phyloP scores from a whole-genome alignment of 1,140 invertebrate genomes.

The Drosophila persimilis region DNA sequence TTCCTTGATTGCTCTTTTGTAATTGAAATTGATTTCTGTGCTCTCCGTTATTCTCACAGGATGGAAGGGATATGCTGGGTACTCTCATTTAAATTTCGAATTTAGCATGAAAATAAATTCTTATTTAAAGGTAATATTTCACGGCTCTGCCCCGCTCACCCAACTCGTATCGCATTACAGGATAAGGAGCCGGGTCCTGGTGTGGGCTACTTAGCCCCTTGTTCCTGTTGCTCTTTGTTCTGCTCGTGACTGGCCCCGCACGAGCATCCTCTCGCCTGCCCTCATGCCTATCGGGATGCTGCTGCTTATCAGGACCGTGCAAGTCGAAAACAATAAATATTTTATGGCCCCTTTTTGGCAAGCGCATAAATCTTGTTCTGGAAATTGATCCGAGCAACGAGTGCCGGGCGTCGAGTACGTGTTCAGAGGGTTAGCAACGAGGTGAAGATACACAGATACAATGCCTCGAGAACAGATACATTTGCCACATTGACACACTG shows the following conservation, averaged over 20 bases:
- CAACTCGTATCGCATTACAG: constrained; percentile 55
- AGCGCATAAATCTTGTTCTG: constrained; percentile 67
- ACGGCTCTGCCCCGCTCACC: constrained; percentile 11
- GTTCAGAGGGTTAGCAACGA: constrained; percentile 22
- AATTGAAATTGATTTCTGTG: constrained; percentile 15
- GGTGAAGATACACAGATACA: constrained; percentile 33
- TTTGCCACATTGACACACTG: constrained; percentile 71
- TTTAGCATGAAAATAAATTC: constrained; percentile 53
- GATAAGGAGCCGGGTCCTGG: constrained; percentile 10
- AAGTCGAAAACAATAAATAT: constrained; percentile 78
- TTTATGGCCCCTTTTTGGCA: constrained; percentile 68
- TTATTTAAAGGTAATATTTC: constrained; percentile 65
- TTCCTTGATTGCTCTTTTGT: constrained; percentile 8
- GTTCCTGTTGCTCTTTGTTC: constrained; percentile 55
- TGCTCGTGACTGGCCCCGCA: constrained; percentile 4
- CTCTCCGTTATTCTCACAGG: neutral
- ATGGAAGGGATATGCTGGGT: too few relatives aligned
- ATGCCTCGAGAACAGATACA: constrained; percentile 21
- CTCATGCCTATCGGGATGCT: constrained; percentile 28
- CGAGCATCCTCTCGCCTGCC: constrained; percentile 14
- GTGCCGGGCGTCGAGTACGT: constrained; percentile 13
- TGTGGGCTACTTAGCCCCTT: constrained; percentile 12
- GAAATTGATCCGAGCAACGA: constrained; percentile 66
- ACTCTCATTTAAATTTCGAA: constrained; percentile 57
- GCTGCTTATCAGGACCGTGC: constrained; percentile 61